Percentiles rank a stretch among this genome's conserved stretches.
These are phyloP conservation scores for Heterotilapia buettikoferi DNA, from an alignment of 2,113 vertebrate genomes.

Conservation along the genomic window DNA sequence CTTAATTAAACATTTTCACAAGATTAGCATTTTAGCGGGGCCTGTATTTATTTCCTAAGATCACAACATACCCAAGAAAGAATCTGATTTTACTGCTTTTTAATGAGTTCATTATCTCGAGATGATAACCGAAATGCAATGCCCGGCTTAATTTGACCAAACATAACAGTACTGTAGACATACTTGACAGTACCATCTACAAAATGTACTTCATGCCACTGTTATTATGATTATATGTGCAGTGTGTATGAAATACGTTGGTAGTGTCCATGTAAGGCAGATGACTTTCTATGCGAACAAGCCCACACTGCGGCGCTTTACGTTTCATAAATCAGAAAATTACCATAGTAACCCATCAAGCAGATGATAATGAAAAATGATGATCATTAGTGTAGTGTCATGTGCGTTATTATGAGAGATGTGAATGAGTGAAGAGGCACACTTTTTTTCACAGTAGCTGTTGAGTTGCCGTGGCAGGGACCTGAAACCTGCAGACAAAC, in stretches of 20 bases:
- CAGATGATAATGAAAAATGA: not conserved
- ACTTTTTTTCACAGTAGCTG: not conserved
- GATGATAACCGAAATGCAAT: not conserved
- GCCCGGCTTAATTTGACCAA: not conserved
- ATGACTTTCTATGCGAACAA: not conserved
- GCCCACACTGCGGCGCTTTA: not conserved
- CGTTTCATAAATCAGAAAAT: not conserved
- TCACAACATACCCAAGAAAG: not conserved
- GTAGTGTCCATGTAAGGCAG: not conserved
- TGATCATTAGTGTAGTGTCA: not conserved
- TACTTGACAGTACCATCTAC: not conserved
- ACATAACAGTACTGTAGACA: not conserved
- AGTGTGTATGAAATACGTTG: not conserved
- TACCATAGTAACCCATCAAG: not conserved
- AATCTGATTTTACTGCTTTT: not conserved
- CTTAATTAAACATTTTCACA: not conserved
- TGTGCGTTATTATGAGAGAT: not conserved
- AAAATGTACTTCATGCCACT: not conserved
- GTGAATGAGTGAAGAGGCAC: not conserved
- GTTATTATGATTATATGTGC: not conserved
- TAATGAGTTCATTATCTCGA: not conserved
- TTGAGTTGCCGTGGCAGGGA: not conserved
- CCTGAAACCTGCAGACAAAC: not conserved
- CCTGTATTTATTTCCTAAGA: not conserved
- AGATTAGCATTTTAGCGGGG: not conserved